These are phyloP conservation scores for Tetanocera ferruginea DNA, from an alignment of 2,888 invertebrate genomes.

Conservation along the genomic window DNA sequence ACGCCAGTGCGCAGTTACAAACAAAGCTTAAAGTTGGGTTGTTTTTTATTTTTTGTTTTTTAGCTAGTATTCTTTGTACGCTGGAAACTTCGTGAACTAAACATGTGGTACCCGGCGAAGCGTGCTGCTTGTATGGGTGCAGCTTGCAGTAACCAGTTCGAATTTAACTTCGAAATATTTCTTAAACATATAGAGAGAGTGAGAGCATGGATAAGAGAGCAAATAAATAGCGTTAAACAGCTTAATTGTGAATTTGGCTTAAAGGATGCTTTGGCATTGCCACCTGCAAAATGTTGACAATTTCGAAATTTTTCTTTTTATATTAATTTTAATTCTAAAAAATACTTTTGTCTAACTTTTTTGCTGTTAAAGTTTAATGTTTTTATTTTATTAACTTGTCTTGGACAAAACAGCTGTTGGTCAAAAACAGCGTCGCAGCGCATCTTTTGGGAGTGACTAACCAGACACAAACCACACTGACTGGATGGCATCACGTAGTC, in stretches of 20 bases:
- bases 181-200: background rate
- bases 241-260: background rate
- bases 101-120: constrained; percentile 5
- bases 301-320: background rate
- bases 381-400: background rate
- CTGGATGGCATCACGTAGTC: background rate
- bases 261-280: background rate
- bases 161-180: background rate
- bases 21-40: background rate
- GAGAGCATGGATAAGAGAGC: background rate
- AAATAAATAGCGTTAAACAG: background rate
- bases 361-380: background rate
- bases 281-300: background rate
- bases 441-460: background rate
- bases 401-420: constrained; percentile 4
- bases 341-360: background rate
- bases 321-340: background rate
- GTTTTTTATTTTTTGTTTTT: no score
- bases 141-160: background rate
- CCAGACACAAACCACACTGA: background rate
- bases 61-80: background rate
- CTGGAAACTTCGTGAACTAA: background rate
- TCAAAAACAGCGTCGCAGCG: background rate
- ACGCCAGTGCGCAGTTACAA: constrained; percentile 28
- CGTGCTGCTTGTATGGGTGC: background rate